Percentiles rank a stretch among this genome's conserved stretches.
These are phyloP conservation scores for Rallus crepitans DNA, from an alignment of 2,797 vertebrate species.

Conservation along the genomic window DNA sequence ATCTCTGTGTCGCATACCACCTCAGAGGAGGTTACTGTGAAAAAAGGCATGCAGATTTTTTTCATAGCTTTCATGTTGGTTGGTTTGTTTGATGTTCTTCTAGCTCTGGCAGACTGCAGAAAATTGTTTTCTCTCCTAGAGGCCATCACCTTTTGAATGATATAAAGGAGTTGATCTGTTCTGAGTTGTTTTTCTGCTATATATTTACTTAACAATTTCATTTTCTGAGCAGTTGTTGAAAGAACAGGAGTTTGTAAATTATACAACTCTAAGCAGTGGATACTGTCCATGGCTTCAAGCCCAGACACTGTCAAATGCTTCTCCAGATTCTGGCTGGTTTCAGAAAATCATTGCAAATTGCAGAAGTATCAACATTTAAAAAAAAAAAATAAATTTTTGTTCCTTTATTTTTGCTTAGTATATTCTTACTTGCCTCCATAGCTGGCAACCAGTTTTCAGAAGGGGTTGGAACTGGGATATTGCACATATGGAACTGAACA, in stretches of 20 bases:
- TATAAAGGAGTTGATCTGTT: slow-evolving; percentile 56
- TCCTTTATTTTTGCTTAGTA: slow-evolving; percentile 59
- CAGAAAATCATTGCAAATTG: slow-evolving; percentile 73
- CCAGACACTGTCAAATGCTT: slow-evolving; percentile 78
- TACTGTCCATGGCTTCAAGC: slow-evolving; percentile 76
- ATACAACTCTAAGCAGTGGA: slow-evolving; percentile 73
- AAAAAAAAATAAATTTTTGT: slow-evolving; percentile 25
- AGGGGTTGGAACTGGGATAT: slow-evolving; percentile 9
- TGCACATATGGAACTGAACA: slow-evolving; percentile 48
- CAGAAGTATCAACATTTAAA: slow-evolving; percentile 59
- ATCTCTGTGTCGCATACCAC: background rate
- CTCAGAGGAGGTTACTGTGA: slow-evolving; percentile 2
- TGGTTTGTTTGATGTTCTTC: slow-evolving; percentile 67
- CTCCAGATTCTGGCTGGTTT: slow-evolving; percentile 63
- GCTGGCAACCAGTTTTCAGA: slow-evolving; percentile 34
- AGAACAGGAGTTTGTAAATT: slow-evolving; percentile 82
- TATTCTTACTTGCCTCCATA: slow-evolving; percentile 37
- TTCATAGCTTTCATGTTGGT: slow-evolving; percentile 53
- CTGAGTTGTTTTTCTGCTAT: slow-evolving; percentile 62
- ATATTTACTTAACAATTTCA: slow-evolving; percentile 78
- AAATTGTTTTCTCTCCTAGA: slow-evolving; percentile 54
- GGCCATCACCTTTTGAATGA: slow-evolving; percentile 58
- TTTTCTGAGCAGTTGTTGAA: slow-evolving; percentile 78
- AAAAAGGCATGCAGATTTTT: slow-evolving; percentile 38
- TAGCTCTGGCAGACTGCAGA: slow-evolving; percentile 45